Conservation (phyloP, 2,888 invertebrate species). For the Ormyrus labotus region DNA sequence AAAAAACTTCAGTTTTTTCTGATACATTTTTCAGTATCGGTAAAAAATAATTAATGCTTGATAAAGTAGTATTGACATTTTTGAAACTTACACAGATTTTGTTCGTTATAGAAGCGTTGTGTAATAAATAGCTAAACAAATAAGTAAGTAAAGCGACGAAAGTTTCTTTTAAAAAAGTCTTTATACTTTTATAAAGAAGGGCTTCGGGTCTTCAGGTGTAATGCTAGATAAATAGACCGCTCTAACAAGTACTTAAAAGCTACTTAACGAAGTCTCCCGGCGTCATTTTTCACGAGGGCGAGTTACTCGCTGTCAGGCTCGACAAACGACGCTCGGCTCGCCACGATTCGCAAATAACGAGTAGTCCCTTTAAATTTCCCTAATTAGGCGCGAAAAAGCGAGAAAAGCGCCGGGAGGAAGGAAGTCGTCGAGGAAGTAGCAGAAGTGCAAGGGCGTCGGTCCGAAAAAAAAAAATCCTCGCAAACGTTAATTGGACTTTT, state of each 20-base stretch:
- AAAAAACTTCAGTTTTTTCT: too few species aligned
- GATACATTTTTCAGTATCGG: too few species aligned
- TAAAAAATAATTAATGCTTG: too few species aligned
- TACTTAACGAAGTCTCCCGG: not conserved
- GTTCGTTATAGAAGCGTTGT: too few species aligned
- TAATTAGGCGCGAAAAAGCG: constrained; percentile 25
- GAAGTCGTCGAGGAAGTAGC: not conserved
- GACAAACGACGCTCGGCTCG: not conserved
- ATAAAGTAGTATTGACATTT: too few species aligned
- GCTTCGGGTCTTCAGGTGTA: too few species aligned
- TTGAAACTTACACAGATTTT: too few species aligned
- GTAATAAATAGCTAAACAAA: too few species aligned
- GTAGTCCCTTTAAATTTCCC: not conserved
- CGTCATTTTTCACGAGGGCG: not conserved
- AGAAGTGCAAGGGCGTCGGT: not conserved
- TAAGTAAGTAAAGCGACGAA: too few species aligned
- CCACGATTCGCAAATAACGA: constrained; percentile 4
- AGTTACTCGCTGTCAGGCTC: not conserved
- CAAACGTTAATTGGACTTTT: constrained; percentile 40
- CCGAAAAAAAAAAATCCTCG: constrained; percentile 28
- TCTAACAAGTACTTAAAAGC: not conserved
- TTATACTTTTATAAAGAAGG: too few species aligned
- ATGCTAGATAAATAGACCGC: not conserved
- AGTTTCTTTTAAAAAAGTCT: too few species aligned
- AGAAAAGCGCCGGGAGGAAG: constrained; percentile 2